Evolutionary conservation across 1,140 invertebrate genomes (phyloP).

Genomic region (Physella acuta): DNA sequence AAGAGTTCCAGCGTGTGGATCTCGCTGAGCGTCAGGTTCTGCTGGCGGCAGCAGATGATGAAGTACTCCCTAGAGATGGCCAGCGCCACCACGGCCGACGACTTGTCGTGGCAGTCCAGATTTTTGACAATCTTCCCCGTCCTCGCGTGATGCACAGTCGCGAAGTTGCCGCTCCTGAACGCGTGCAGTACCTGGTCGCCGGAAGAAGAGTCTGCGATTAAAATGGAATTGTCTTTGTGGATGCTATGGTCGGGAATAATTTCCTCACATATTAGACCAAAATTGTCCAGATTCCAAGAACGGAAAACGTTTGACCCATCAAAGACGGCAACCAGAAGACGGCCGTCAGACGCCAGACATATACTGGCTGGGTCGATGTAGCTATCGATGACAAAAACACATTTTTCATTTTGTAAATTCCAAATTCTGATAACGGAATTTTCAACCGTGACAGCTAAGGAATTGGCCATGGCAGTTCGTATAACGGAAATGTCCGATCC

Average conservation of each 20-base stretch:
- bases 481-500: constrained; percentile 47
- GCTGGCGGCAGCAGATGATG: constrained; percentile 48
- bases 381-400: constrained; percentile 38
- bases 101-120: constrained; percentile 47
- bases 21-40: constrained; percentile 50
- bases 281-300: constrained; percentile 46
- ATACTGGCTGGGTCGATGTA: constrained; percentile 50
- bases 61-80: constrained; percentile 52
- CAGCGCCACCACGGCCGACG: constrained; percentile 47
- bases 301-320: constrained; percentile 51
- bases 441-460: constrained; percentile 47
- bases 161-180: constrained; percentile 42
- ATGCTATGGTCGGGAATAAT: constrained; percentile 39
- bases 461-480: constrained; percentile 40
- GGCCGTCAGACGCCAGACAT: constrained; percentile 44
- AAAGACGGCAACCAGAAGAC: constrained; percentile 48
- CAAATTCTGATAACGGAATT: constrained; percentile 46
- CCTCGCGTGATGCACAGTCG: constrained; percentile 44
- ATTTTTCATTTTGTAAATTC: constrained; percentile 39
- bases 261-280: constrained; percentile 36
- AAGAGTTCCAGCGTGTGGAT: constrained; percentile 54
- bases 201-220: constrained; percentile 39
- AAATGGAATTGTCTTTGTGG: constrained; percentile 47
- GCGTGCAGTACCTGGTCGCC: constrained; percentile 50
- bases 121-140: constrained; percentile 47